Evolutionary conservation across 2,888 invertebrate genomes (phyloP), one percentile per base, ranked within the genome.

Genomic region (Steinernema scapterisci): DNA sequence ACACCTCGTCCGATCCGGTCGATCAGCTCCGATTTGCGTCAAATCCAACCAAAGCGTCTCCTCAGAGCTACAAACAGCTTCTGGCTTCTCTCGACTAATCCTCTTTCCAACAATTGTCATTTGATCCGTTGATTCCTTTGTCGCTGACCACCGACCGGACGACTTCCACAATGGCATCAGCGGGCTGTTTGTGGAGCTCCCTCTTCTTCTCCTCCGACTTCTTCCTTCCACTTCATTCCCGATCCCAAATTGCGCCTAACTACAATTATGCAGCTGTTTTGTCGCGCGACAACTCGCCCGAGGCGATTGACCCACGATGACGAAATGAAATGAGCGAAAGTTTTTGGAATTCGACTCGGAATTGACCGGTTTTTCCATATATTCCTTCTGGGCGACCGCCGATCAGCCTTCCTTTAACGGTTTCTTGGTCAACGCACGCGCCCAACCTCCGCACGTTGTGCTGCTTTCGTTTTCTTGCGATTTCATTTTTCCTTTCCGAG

Each of bases 241-340:
- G 13, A 48, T 19, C 48, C n/a, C 16, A 63, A 63, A 63, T 63
- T 63, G 63, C 63, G 63, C 63, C 63, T 38, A 63, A 63, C 27
- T 63, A 27, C 63, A 63, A 63, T 63, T 63, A 63, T 63, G 63
- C 31, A 63, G 63, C 63, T 63, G 63, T 63, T 63, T 63, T 63
- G 63, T 63, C 63, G 52, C 23, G 38, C 38, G 38, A 38, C 38
- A 38, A 38, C 38, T 38, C 52, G 16, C 63, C 63, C 63, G 63
- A 31, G 63, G 63, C 63, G 63, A 63, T 31, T 63, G 63, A 63
- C 63, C 63, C 63, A 21, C 54, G 63, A 63, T 63, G 63, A 63
- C 63, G 63, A 63, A 63, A 63, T 63, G 63, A 63, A 63, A 63
- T 63, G 63, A 63, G 63, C 63, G 63, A 63, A 63, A 63, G 63